These are phyloP conservation scores for Hirtodrosophila alboralis DNA, from an alignment of 2,888 invertebrate species.

Conservation along the genomic window DNA sequence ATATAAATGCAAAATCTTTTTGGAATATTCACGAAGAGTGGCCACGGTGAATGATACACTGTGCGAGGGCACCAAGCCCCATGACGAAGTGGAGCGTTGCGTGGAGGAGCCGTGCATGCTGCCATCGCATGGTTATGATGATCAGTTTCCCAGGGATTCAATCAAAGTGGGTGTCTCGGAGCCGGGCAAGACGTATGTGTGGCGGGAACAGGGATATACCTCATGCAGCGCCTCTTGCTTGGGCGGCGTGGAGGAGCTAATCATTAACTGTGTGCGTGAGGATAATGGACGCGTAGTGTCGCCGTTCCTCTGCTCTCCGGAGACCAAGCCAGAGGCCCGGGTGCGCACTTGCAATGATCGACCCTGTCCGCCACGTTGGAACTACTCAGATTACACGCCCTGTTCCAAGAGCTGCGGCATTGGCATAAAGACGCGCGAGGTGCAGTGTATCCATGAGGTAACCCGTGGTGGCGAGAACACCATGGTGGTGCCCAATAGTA, in stretches of 20 bases:
- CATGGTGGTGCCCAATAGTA: conserved; percentile 95
- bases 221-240: conserved; percentile 97
- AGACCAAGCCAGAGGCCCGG: conserved; percentile 94
- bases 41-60: conserved; percentile 94
- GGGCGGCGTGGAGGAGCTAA: conserved; percentile 93
- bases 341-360: conserved; percentile 96
- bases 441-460: conserved; percentile 86
- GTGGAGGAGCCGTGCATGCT: conserved; percentile 90
- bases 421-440: conserved; percentile 95
- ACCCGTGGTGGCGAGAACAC: conserved; percentile 94
- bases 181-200: conserved; percentile 92
- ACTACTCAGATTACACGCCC: conserved; percentile 93
- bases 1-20: conserved; percentile 97
- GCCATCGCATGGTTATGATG: conserved; percentile 86
- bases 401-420: conserved; percentile 98
- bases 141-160: conserved; percentile 83
- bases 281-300: conserved; percentile 94
- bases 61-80: conserved; percentile 93
- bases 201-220: conserved; percentile 95
- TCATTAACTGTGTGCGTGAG: conserved; percentile 94
- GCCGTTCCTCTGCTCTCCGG: conserved; percentile 93
- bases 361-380: conserved; percentile 98
- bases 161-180: conserved; percentile 89
- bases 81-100: conserved; percentile 92
- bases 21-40: conserved; percentile 95